Base-by-base conservation (phyloP, 1,140 invertebrate genomes). In the Drosophila navojoa region DNA sequence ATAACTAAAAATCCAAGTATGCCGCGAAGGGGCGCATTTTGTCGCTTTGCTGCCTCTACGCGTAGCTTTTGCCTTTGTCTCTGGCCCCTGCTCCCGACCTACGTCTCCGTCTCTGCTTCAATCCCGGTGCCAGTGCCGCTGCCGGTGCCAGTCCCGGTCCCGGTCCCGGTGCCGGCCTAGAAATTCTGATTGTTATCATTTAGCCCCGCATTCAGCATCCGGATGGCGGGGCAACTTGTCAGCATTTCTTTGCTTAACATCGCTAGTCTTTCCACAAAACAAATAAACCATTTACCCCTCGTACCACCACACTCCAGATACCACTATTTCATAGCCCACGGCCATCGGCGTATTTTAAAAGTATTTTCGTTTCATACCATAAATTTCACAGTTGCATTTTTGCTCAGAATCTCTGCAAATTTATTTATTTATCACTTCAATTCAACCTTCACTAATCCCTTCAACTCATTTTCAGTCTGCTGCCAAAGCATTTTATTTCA, bases 181-280 rank as follows among this genome's bases (percentile, higher is more conserved):
- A 2, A 59, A 29, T 27, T 47, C 15, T 60, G 58, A 60, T 60
- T 60, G 44, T 60, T 60, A 60, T 60, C 58, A 60, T 60, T 60
- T 47, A 38, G 35, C 35, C 35, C 10, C 27, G 42, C 7, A 5
- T 0, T 5, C 58, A 61, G 58, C 58, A 49, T 60, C 16, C 58
- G 44, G 15, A 13, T 35, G 29, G 29, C 35, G 25, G 19, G 44
- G 15, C 58, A 13, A 25, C 15, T 61, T 49, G 58, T 61, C 58
- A 49, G 42, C 44, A 60, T 47, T 49, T 47, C 32, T 40, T 38
- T 13, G 19, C 4, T 35, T 16, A 45, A 45, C 25, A 45, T 7
- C 11, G 13, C 11, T 27, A 6, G 38, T 35, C 15, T 40, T 55
- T 11, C 15, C 38, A n/a, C 25, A 11, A 25, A 29, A 58, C 55